Evolutionary conservation across 2,888 invertebrate species (phyloP), one percentile per base, ranked within the genome.

Genomic region (Crematogaster levior): DNA sequence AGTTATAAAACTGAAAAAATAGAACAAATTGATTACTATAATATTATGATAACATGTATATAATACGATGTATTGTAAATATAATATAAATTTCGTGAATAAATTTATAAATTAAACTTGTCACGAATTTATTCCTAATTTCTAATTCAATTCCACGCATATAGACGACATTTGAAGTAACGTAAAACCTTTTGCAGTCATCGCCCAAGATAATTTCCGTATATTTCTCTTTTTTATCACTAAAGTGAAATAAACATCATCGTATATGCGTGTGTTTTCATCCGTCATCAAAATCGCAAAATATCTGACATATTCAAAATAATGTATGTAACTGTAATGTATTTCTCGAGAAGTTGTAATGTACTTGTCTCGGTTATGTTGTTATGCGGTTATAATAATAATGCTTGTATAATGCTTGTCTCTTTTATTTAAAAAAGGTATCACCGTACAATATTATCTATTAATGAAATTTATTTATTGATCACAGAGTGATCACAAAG

Each of bases 161-260:
- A 24, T 43, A 53, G 43, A 79, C 68, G 43, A 53, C 37, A 24
- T 27, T n/a, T 58, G 43, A 73, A 34, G 40, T 53, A 30, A 58
- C 48, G 43, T 21, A 18, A 65, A 79, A 79, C 30, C 70, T 79
- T 77, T 30, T 70, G 43, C 56, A 51, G 37, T 75, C 27, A 24
- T 27, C 37, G 18, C n/a, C 12, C 37, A 3, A 24, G 6, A 63
- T 63, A 5, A 43, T 58, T 72, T 43, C 21, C 27, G 40, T 48
- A 40, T 48, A 27, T 48, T 46, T 73, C 37, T 18, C 21, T 63
- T 15, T 34, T 34, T 34, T 12, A 24, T 1, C 21, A n/a, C 24
- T 34, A 60, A 61, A 61, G 9, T 58, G 10, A 75, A 51, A 63
- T 37, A 63, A 63, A 27, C 63, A 60, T 75, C 46, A 10, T 58